Percentiles rank a stretch among this genome's conserved stretches.
These are phyloP conservation scores for Malacoctenus gilli DNA, from an alignment of 2,797 vertebrate genomes.

Conservation along the genomic window DNA sequence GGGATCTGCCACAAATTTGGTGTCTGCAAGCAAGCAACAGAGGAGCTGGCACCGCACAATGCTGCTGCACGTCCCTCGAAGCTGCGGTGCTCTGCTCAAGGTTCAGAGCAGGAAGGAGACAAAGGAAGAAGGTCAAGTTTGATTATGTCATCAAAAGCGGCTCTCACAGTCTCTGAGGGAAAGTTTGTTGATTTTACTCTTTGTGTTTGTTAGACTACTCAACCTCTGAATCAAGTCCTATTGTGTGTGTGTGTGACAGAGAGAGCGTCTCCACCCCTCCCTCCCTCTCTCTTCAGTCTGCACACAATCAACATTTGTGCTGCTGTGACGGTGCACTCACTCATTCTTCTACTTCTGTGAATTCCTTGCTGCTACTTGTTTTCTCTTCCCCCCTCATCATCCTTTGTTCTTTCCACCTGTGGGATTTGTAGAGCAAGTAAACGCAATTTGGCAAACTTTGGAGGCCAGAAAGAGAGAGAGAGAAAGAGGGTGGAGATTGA, in stretches of 20 bases:
- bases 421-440: conserved; percentile 56
- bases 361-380: conserved; percentile 34
- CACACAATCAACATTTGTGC: conserved; percentile 48
- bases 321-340: not conserved
- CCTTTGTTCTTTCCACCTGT: conserved; percentile 23
- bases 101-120: conserved; percentile 10
- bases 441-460: conserved; percentile 56
- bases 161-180: conserved; percentile 20
- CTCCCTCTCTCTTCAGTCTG: conserved; percentile 18
- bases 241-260: no score
- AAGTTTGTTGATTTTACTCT: conserved; percentile 41
- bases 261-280: conserved; percentile 14
- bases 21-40: not conserved
- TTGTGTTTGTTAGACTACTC: conserved; percentile 16
- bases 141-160: conserved; percentile 40
- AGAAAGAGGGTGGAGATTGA: conserved; percentile 9
- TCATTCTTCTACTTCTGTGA: conserved; percentile 11
- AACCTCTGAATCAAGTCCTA: conserved; percentile 42
- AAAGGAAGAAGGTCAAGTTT: conserved; percentile 38
- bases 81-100: conserved; percentile 3
- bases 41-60: conserved; percentile 11
- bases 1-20: conserved; percentile 43
- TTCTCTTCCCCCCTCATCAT: no score
- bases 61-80: conserved; percentile 2
- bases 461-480: no score